Base-by-base conservation (phyloP, 2,797 vertebrate species). In the Artibeus lituratus region DNA sequence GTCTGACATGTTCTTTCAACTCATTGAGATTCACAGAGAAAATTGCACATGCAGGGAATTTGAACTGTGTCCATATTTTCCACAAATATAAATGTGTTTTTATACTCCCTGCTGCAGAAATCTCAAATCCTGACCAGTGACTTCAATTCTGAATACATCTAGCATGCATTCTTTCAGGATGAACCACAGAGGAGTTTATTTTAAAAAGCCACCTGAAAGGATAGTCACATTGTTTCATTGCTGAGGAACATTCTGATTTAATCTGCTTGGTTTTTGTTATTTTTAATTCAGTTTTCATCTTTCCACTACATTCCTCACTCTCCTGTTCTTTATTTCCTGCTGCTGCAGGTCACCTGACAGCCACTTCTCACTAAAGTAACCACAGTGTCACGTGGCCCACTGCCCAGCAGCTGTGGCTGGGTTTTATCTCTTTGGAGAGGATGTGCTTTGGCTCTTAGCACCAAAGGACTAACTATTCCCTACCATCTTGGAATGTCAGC, bases 221-320 rank as follows among this genome's bases (percentile, higher is more conserved):
- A 47, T 35, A 18, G 24, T 55, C 81, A 8, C 47, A n/a, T 32
- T 39, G 65, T 62, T 76, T 91, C 86, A 32, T 49, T 88, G 42
- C 67, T 65, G 49, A 82, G 76, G 49, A 69, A 19, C 65, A 81
- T 49, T 94, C 73, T 82, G 49, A 93, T 72, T 91, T 69, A 39
- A 44, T 67, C 32, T 35, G 11, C 94, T 80, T 37, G 0, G 90
- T 88, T 53, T 62, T 47, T 81, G 22, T 51, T 42, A 1, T 70
- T 93, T 93, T 59, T 53, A 26, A 35, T 87, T 74, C 96, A 26
- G 80, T 94, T 93, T 96, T 95, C 55, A 0, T 92, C 90, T 93
- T 78, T 59, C 44, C 62, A 26, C 44, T 67, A 26, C 59, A 67
- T 84, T 84, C 6, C 76, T 87, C 80, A 15, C 1, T 10, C 47